Conservation (phyloP, 2,797 vertebrate species). For the Manis pentadactyla region DNA sequence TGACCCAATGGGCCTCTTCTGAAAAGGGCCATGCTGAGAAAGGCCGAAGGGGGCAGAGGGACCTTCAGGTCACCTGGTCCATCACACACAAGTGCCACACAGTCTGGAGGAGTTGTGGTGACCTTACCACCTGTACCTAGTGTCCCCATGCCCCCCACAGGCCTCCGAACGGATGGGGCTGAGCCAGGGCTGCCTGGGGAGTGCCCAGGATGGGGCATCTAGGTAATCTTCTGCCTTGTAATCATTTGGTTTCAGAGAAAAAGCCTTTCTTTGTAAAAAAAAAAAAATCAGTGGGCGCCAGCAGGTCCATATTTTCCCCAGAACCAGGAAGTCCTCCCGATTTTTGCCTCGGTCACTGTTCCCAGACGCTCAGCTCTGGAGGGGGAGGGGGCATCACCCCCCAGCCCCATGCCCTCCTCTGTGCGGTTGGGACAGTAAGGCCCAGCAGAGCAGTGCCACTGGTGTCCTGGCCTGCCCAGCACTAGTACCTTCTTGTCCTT, state of each 20-base stretch:
- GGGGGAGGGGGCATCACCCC: no score
- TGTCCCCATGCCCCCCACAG: neutral
- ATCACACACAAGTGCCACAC: neutral
- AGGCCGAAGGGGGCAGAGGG: neutral
- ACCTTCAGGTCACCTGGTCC: no score
- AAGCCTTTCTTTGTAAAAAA: neutral
- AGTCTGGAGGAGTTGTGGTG: neutral
- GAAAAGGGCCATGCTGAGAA: neutral
- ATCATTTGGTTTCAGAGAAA: neutral
- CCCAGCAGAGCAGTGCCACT: fast-evolving
- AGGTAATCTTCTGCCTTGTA: neutral
- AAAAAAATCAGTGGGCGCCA: neutral
- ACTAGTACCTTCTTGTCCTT: neutral
- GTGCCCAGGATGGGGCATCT: no score
- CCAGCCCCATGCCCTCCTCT: neutral
- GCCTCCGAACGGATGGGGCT: neutral
- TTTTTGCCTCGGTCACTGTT: neutral
- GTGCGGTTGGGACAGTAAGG: neutral
- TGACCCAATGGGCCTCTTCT: neutral
- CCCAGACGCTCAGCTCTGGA: no score
- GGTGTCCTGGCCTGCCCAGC: fast-evolving
- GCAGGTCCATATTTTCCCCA: fast-evolving
- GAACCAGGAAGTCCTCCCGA: neutral
- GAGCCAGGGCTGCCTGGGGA: neutral
- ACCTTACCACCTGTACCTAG: neutral